phyloP scores from a whole-genome alignment of 2,888 invertebrate genomes.

The Eustalomyia histrio region DNA sequence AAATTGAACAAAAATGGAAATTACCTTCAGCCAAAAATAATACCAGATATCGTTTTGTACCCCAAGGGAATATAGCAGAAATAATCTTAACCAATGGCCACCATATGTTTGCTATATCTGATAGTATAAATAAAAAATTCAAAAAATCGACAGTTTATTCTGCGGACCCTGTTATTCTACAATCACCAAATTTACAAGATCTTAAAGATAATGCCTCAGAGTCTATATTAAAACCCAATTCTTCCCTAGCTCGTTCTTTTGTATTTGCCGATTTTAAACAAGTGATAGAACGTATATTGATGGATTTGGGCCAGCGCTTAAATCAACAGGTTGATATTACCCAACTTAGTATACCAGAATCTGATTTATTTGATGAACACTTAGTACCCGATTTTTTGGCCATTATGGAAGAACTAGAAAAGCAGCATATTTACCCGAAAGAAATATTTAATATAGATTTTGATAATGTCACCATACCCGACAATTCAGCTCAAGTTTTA shows the following conservation, averaged over 20 bases:
- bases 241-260: slow-evolving; percentile 41
- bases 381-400: slow-evolving; percentile 73
- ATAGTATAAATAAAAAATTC: slow-evolving; percentile 6
- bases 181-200: background rate
- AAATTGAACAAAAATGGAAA: slow-evolving; percentile 27
- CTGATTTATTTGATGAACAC: slow-evolving; percentile 74
- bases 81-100: slow-evolving; percentile 77
- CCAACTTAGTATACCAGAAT: slow-evolving; percentile 74
- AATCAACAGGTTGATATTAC: slow-evolving; percentile 74
- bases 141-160: background rate
- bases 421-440: slow-evolving; percentile 67
- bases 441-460: slow-evolving; percentile 66
- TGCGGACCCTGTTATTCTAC: background rate
- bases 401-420: slow-evolving; percentile 68
- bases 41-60: slow-evolving; percentile 68
- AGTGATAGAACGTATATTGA: slow-evolving; percentile 68
- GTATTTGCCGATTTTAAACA: slow-evolving; percentile 67
- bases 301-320: slow-evolving; percentile 70
- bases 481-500: slow-evolving; percentile 71
- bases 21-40: slow-evolving; percentile 3
- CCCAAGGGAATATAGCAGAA: slow-evolving; percentile 68
- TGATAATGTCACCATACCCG: slow-evolving; percentile 68
- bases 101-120: slow-evolving; percentile 69
- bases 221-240: slow-evolving; percentile 68
- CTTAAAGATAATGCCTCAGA: slow-evolving; percentile 37